Base-by-base conservation (phyloP, 2,113 vertebrate species). In the Oryzias woworae region DNA sequence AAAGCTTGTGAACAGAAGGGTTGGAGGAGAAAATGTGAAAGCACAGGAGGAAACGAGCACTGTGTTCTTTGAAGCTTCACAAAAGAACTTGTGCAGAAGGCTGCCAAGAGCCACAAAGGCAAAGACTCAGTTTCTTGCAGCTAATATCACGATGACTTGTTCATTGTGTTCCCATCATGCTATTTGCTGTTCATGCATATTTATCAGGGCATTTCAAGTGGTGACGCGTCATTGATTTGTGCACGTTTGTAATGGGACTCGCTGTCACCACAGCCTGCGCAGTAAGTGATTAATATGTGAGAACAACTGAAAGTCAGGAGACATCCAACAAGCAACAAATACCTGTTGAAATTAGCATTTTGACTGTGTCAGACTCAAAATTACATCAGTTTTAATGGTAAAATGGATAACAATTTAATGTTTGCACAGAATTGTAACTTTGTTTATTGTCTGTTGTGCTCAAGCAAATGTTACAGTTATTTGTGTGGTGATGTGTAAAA, bases 161-260 rank as follows among this genome's bases (percentile, higher is more conserved):
- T 71, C 77, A 64, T 82, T 83, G 74, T 77, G 70, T 74, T 79
- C 73, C 26, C 54, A 80, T 80, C 68, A 51, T 71, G 75, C 64
- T 65, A 58, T 81, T 88, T 90, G 78, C 81, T 77, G 77, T 73
- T 66, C 71, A 44, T 71, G 85, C 73, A 73, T 84, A 81, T 84
- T 88, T 78, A 82, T 74, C 83, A 13, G 74, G 4, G 64, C 72
- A 85, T 83, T 67, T 69, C 20, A 71, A 85, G 75, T 43, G 53
- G 59, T 58, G 81, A 73, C 1, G 44, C 68, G 47, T 72, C 73
- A 67, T 44, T 61, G 62, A 71, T 73, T 86, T 28, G 62, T 64
- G 64, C 56, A 18, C 58, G 26, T 2, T 43, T 66, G 55, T 71
- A 53, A 56, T 55, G 65, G 14, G 57, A 24, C 60, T 82, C 36